A percentile compares a stretch with the other conserved stretches of the same genome.
Conservation (phyloP, 1,140 invertebrate species). For the Drosophila bocqueti region DNA sequence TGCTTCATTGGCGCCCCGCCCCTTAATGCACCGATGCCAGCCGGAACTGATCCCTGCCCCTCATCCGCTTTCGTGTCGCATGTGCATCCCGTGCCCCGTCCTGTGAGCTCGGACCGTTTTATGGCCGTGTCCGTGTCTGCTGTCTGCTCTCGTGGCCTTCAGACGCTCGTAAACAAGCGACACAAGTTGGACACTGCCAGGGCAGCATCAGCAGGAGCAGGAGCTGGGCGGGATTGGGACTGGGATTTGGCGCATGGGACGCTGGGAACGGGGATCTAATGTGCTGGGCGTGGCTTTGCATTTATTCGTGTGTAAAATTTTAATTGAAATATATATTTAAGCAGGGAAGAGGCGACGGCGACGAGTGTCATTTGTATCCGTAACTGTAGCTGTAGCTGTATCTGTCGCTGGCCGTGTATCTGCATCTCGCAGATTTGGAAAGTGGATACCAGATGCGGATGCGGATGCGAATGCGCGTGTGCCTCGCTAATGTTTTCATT, state of each 20-base stretch:
- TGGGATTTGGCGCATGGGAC: conserved; percentile 1
- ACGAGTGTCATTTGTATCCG: conserved; percentile 66
- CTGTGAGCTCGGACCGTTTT: conserved; percentile 45
- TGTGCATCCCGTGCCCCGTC: conserved; percentile 26
- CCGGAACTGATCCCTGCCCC: conserved; percentile 17
- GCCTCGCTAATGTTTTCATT: conserved; percentile 79
- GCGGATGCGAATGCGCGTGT: conserved; percentile 52
- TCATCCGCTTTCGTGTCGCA: conserved; percentile 7
- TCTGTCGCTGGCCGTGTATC: conserved; percentile 39
- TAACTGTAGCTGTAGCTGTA: conserved; percentile 46
- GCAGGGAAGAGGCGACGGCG: conserved; percentile 38
- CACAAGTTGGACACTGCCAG: conserved; percentile 54
- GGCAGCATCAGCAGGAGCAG: conserved; percentile 10
- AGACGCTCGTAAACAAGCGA: conserved; percentile 76
- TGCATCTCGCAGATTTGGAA: conserved; percentile 33
- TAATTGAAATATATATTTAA: conserved; percentile 81
- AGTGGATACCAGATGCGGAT: conserved; percentile 12
- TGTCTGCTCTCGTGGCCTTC: conserved; percentile 70
- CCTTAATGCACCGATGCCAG: conserved; percentile 28
- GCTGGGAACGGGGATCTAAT: conserved; percentile 44
- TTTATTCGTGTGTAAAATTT: conserved; percentile 82
- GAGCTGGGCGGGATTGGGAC: conserved; percentile 1
- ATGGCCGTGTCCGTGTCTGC: conserved; percentile 57
- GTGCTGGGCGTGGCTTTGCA: conserved; percentile 74
- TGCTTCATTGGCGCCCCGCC: conserved; percentile 47